These are phyloP conservation scores for Pterobdella sp. DNA, from an alignment of 2,888 invertebrate genomes.

Conservation along the genomic window DNA sequence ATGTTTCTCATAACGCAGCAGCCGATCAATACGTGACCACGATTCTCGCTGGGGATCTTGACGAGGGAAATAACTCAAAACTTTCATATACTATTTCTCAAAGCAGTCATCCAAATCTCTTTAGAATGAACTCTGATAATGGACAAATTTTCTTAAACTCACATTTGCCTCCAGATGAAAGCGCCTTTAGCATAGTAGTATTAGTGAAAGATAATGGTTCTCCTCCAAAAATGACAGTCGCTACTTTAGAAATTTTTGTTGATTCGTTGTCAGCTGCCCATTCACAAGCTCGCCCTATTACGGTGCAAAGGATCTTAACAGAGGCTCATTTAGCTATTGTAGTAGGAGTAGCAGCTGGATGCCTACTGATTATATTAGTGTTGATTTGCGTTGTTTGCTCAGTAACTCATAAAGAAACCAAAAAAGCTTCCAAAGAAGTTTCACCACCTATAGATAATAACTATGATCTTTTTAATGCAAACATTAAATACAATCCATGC, in stretches of 20 bases:
- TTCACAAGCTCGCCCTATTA: constrained; percentile 17
- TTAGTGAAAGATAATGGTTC: constrained; percentile 27
- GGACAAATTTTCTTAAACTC: constrained; percentile 23
- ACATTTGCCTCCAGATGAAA: background rate
- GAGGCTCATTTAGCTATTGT: constrained; percentile 30
- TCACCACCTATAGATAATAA: background rate
- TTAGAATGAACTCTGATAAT: constrained; percentile 18
- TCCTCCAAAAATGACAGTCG: constrained; percentile 16
- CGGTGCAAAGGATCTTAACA: constrained; percentile 22
- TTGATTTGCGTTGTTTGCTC: constrained; percentile 25
- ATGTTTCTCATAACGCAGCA: constrained; percentile 10
- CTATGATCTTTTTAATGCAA: constrained; percentile 7
- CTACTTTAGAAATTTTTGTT: constrained; percentile 22
- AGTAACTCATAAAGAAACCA: constrained; percentile 18
- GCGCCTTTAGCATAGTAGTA: constrained; percentile 18
- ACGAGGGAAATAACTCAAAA: constrained; percentile 26
- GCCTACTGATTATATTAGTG: constrained; percentile 25
- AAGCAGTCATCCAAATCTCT: constrained; percentile 18
- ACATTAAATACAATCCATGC: constrained; percentile 23
- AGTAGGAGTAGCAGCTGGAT: constrained; percentile 27
- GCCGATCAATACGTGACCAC: constrained; percentile 17
- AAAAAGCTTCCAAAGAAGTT: constrained; percentile 11
- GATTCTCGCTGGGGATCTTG: constrained; percentile 27
- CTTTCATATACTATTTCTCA: constrained; percentile 26
- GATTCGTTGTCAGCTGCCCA: constrained; percentile 23